Conservation (phyloP, 2,888 invertebrate genomes). For the Euzophera pinguis region DNA sequence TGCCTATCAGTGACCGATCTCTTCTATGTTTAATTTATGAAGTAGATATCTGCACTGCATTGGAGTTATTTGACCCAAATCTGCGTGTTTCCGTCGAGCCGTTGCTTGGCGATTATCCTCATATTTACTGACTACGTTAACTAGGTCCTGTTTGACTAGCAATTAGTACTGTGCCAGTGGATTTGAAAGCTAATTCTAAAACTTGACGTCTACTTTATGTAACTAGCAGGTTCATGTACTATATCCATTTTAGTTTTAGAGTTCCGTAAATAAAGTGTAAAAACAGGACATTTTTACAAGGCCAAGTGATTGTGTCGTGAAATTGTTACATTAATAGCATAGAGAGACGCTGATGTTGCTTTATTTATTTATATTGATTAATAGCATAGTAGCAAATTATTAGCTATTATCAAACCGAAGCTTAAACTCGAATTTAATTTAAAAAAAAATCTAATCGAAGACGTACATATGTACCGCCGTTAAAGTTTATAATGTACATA, state of each 20-base stretch:
- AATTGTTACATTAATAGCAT: no score
- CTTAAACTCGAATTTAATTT: no score
- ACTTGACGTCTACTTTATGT: not conserved
- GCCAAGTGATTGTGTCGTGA: no score
- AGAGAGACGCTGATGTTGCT: no score
- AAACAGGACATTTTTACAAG: no score
- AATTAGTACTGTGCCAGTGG: not conserved
- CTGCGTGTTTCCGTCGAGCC: not conserved
- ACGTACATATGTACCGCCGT: no score
- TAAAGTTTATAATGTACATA: no score
- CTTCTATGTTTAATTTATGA: not conserved
- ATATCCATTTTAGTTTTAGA: not conserved
- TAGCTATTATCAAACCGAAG: no score
- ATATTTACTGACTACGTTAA: not conserved
- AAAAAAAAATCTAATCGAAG: no score
- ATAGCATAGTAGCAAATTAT: no score
- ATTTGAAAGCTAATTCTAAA: not conserved
- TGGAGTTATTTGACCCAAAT: not conserved
- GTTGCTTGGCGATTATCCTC: constrained; percentile 3
- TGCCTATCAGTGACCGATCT: not conserved
- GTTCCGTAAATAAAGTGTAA: not conserved
- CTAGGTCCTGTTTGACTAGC: constrained; percentile 5
- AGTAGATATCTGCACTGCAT: not conserved
- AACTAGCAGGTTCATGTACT: not conserved
- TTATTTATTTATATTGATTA: no score